Conservation (phyloP, 2,113 vertebrate species). For the Sylvilagus bachmani region DNA sequence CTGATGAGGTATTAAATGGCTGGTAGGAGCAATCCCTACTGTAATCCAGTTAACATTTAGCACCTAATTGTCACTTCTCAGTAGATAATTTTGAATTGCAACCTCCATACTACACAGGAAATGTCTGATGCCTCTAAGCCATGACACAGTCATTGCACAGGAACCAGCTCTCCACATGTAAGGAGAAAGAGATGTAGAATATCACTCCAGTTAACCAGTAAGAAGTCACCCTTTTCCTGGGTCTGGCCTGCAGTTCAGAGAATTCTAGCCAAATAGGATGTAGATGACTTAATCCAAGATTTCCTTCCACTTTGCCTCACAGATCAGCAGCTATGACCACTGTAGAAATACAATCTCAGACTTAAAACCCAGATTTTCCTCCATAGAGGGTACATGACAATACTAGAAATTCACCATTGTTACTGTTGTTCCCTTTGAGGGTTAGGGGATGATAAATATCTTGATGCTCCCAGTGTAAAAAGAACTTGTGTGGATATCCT, state of each 20-base stretch:
- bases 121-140: conserved; percentile 47
- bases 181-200: not conserved
- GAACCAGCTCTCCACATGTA: conserved; percentile 39
- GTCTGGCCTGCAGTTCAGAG: not conserved
- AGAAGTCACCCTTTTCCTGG: not conserved
- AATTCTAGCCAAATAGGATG: not conserved
- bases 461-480: not conserved
- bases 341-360: not conserved
- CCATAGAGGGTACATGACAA: not conserved
- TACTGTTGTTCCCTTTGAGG: not conserved
- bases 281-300: not conserved
- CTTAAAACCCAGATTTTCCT: conserved; percentile 33
- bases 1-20: conserved; percentile 74
- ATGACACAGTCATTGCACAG: conserved; percentile 68
- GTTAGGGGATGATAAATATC: not conserved
- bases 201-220: not conserved
- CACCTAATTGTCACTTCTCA: conserved; percentile 83
- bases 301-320: not conserved
- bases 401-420: not conserved
- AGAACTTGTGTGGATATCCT: not conserved
- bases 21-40: conserved; percentile 47
- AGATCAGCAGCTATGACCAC: not conserved
- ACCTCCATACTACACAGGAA: conserved; percentile 56
- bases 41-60: conserved; percentile 81
- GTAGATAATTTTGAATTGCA: conserved; percentile 77